Evolutionary conservation across 2,113 vertebrate species (phyloP), one percentile per base, ranked within the genome.

Genomic region (Mormyrus lacerda): DNA sequence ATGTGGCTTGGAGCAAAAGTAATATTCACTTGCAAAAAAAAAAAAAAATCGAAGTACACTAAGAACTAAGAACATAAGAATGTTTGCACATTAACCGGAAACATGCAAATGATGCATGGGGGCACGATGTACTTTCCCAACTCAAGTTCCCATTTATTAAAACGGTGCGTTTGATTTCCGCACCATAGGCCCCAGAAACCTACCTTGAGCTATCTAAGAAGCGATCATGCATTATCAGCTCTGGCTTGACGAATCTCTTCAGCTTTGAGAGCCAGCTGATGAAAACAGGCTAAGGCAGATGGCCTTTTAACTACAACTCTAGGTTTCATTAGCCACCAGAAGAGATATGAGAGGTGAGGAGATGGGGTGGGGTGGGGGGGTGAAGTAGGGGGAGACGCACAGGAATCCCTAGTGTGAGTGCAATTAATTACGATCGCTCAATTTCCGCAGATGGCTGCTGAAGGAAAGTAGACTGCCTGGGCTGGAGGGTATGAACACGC

Each of bases 341-440:
- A n/a, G 44, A 87, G 79, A 88, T 45, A 44, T n/a, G 58, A 61
- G 24, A 61, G 58, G 58, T 61, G 58, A 79, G 76, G 51, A 17
- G 4, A 53, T 53, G 51, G 51, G 17, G 51, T 51, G 51, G 17
- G 17, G 87, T 86, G 50, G 88, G 87, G 87, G 50, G 88, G 83
- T 73, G n/a, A 24, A 4, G 53, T 44, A 27, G 35, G 39, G 39
- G n/a, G 19, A 73, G 87, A 61, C 10, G 19, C 82, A n/a, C 84
- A n/a, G 35, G 89, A 90, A 88, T 21, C 87, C 89, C 87, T 39
- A 90, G 91, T 27, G n/a, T 79, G 35, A 51, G n/a, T 4, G 90
- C 90, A 93, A 90, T 93, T 92, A 92, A 93, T 92, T 93, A 93
- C 27, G 85, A 87, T 83, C 90, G 88, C 58, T 92, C 90, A 90